A percentile compares a stretch with the other conserved stretches of the same genome.
These are phyloP conservation scores for Zophobas morio DNA, from an alignment of 1,140 invertebrate species.

Conservation along the genomic window DNA sequence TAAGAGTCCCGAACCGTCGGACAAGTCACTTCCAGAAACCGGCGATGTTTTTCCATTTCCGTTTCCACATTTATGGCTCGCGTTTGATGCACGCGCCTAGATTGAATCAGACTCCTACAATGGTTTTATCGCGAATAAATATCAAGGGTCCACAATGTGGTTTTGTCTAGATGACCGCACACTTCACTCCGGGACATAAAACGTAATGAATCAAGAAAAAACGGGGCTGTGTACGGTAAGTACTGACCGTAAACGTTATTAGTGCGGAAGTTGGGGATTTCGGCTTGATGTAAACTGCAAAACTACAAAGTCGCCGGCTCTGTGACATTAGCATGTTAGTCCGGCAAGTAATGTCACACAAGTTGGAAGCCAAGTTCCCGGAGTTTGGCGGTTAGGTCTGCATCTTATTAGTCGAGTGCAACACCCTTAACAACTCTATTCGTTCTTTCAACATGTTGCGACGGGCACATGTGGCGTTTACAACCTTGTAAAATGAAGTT, in stretches of 20 bases:
- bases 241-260: not conserved
- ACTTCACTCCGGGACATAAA: not conserved
- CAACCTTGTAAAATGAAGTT: slow-evolving; percentile 29
- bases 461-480: slow-evolving; percentile 18
- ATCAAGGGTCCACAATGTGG: slow-evolving; percentile 9
- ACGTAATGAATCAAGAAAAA: not conserved
- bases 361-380: slow-evolving; percentile 10
- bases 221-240: not conserved
- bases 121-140: slow-evolving; percentile 46
- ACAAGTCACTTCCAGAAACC: slow-evolving; percentile 51
- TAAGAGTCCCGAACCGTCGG: not conserved
- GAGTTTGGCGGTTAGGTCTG: slow-evolving; percentile 29
- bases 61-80: slow-evolving; percentile 53
- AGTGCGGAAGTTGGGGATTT: not conserved
- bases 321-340: slow-evolving; percentile 32
- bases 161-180: slow-evolving; percentile 19
- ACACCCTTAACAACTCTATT: slow-evolving; percentile 21
- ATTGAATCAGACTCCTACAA: slow-evolving; percentile 44
- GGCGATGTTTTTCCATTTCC: slow-evolving; percentile 53
- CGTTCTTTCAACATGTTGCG: slow-evolving; percentile 10
- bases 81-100: slow-evolving; percentile 51
- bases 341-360: slow-evolving; percentile 10
- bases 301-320: not conserved
- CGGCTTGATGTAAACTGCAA: not conserved
- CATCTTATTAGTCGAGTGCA: slow-evolving; percentile 38